Percentiles rank a stretch among this genome's conserved stretches.
phyloP scores from a whole-genome alignment of 2,113 vertebrate genomes.

The Baryphthengus martii region DNA sequence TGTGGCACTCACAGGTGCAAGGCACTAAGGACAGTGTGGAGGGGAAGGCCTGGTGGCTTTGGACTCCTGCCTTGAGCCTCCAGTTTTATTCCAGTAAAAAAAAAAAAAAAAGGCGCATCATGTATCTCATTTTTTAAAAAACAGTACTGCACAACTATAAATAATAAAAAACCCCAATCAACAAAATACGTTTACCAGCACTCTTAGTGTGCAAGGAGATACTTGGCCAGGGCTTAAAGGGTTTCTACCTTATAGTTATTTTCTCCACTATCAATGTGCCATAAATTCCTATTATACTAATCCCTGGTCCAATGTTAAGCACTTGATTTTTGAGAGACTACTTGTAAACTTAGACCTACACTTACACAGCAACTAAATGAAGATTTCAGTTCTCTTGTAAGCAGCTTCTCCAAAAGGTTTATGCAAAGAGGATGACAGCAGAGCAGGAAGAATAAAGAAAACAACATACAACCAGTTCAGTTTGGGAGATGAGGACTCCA shows the following conservation, averaged over 20 bases:
- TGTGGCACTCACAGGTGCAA: not conserved
- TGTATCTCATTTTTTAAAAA: not conserved
- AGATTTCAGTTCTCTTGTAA: not conserved
- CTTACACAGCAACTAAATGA: not conserved
- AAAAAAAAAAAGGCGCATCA: not conserved
- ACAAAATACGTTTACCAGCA: not conserved
- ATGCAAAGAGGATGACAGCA: not conserved
- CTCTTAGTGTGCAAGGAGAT: not conserved
- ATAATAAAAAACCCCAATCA: not conserved
- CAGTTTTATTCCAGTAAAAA: not conserved
- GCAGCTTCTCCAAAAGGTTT: not conserved
- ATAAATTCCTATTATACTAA: not conserved
- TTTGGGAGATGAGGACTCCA: not conserved
- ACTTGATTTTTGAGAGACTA: not conserved
- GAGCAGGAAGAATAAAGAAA: not conserved
- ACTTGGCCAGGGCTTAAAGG: not conserved
- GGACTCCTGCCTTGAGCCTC: not conserved
- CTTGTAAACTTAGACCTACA: not conserved
- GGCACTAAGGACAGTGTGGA: rapidly evolving
- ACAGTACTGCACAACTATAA: not conserved
- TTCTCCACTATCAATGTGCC: not conserved
- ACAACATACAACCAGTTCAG: not conserved
- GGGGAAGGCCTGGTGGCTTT: not conserved
- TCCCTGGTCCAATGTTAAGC: not conserved
- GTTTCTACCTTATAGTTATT: not conserved